Conservation (phyloP, 1,140 invertebrate species). For the Temnothorax longispinosus region DNA sequence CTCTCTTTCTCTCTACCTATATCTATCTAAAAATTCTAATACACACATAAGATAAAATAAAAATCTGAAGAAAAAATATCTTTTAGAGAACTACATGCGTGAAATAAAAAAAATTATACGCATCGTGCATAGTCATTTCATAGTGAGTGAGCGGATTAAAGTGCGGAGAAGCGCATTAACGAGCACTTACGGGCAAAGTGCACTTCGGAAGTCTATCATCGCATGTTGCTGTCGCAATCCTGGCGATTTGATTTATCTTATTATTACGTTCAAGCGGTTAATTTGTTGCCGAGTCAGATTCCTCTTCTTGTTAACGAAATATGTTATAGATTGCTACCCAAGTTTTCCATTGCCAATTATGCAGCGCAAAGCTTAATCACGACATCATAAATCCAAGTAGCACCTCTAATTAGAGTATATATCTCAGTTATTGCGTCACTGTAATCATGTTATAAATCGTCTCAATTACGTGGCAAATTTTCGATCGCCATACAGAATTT, state of each 20-base stretch:
- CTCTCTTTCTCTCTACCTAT: too few species aligned
- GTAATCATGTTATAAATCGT: slow-evolving; percentile 8
- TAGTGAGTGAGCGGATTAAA: not conserved
- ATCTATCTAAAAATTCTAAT: not conserved
- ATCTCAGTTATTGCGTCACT: not conserved
- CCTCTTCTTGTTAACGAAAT: not conserved
- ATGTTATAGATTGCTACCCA: not conserved
- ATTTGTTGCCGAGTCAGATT: not conserved
- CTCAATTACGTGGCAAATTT: slow-evolving; percentile 1
- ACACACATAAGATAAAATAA: not conserved
- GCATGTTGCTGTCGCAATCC: not conserved
- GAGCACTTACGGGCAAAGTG: slow-evolving; percentile 21
- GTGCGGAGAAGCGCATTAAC: slow-evolving; percentile 16
- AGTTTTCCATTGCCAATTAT: not conserved
- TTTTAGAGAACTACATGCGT: not conserved
- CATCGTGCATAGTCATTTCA: not conserved
- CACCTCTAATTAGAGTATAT: slow-evolving; percentile 17
- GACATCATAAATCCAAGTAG: not conserved
- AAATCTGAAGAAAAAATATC: not conserved
- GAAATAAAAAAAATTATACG: slow-evolving; percentile 13
- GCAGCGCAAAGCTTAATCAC: not conserved
- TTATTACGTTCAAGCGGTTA: not conserved
- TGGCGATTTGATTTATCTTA: slow-evolving; percentile 24
- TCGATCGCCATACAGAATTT: slow-evolving; percentile 20
- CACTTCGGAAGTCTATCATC: slow-evolving; percentile 2